Evolutionary conservation across 2,113 vertebrate species (phyloP).

Genomic region (Barnardius zonarius): DNA sequence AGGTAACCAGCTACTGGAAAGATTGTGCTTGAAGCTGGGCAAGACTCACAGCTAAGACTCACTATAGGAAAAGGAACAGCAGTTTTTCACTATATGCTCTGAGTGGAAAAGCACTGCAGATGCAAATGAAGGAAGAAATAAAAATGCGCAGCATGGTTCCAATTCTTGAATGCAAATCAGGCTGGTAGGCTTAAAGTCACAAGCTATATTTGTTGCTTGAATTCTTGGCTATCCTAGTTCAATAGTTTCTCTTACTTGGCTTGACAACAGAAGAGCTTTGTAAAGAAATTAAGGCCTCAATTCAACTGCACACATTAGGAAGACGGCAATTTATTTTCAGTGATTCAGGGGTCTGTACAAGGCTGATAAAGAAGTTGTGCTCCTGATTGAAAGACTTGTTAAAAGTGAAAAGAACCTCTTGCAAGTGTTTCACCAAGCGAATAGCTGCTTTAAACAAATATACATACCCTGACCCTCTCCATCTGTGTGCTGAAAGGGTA

Average conservation of each 20-base stretch:
- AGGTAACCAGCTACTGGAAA: neutral
- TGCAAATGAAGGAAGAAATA: neutral
- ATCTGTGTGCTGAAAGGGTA: slow-evolving; percentile 96
- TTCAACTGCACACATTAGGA: neutral
- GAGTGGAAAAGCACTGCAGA: neutral
- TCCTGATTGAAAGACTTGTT: neutral
- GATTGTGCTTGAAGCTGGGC: neutral
- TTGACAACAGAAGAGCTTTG: slow-evolving; percentile 24
- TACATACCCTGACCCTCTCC: slow-evolving; percentile 92
- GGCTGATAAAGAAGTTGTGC: neutral
- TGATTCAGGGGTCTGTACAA: neutral
- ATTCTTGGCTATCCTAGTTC: neutral
- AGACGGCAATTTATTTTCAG: neutral
- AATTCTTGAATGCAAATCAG: neutral
- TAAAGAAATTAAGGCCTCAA: slow-evolving; percentile 23
- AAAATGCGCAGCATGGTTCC: neutral
- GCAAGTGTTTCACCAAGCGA: neutral
- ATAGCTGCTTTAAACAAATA: neutral
- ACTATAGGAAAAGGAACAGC: neutral
- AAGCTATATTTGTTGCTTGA: neutral
- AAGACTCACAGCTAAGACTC: neutral
- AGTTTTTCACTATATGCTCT: neutral
- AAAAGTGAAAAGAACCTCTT: neutral
- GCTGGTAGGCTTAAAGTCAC: slow-evolving; percentile 1
- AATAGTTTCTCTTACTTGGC: slow-evolving; percentile 13